Evolutionary conservation across 2,113 vertebrate genomes (phyloP).

Genomic region (Corythaeola cristata): DNA sequence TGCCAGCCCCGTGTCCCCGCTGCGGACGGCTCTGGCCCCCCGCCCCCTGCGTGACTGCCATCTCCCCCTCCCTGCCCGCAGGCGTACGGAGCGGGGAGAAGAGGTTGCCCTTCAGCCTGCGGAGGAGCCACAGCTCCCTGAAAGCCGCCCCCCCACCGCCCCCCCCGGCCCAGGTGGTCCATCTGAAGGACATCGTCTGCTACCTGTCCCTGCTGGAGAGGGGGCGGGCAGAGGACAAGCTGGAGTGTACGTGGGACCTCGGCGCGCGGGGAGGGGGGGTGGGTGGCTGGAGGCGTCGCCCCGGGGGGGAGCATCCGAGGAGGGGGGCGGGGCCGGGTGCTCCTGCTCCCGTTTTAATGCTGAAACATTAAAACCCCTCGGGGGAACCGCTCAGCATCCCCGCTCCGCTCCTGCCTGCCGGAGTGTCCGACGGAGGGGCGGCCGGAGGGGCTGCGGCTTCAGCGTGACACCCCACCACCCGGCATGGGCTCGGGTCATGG

Average conservation of each 20-base stretch:
- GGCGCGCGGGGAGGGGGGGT: neutral
- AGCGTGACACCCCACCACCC: accelerated
- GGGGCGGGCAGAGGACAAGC: slow-evolving; percentile 91
- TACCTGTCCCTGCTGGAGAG: slow-evolving; percentile 94
- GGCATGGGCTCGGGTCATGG: neutral
- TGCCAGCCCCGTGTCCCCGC: neutral
- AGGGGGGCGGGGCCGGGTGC: accelerated
- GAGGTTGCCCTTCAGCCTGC: slow-evolving; percentile 64
- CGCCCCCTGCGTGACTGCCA: neutral
- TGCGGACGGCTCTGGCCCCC: neutral
- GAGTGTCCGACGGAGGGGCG: neutral
- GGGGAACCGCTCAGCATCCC: accelerated
- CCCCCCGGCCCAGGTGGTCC: slow-evolving; percentile 78
- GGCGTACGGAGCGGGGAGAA: slow-evolving; percentile 70
- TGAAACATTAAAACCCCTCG: neutral
- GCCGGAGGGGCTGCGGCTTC: accelerated
- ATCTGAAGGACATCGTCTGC: slow-evolving; percentile 93
- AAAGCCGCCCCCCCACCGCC: slow-evolving; percentile 10
- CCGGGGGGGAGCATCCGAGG: neutral
- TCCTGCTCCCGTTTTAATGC: neutral
- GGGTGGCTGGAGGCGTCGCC: neutral
- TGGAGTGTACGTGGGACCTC: slow-evolving; percentile 87
- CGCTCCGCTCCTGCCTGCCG: neutral
- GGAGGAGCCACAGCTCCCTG: slow-evolving; percentile 77
- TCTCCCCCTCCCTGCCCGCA: neutral